These are phyloP conservation scores for Drosophila auraria DNA, from an alignment of 1,140 invertebrate species.

Conservation along the genomic window DNA sequence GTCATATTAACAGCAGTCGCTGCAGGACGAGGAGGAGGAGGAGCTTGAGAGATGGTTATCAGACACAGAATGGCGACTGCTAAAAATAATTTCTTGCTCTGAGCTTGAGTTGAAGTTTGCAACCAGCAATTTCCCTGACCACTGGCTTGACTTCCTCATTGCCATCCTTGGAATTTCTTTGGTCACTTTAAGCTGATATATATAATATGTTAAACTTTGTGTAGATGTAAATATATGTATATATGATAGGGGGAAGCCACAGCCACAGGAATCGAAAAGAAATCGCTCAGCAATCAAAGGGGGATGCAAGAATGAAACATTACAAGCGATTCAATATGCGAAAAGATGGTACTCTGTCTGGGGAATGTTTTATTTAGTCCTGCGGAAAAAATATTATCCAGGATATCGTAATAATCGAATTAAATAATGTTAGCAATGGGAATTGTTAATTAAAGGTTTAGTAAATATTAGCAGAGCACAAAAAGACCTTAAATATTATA, in stretches of 20 bases:
- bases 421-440: not conserved
- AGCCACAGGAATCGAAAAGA: constrained; percentile 41
- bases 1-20: constrained; percentile 79
- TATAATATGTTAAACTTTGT: constrained; percentile 40
- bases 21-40: not conserved
- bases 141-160: constrained; percentile 15
- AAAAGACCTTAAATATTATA: too few species aligned
- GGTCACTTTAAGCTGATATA: constrained; percentile 39
- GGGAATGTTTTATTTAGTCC: not conserved
- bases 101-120: constrained; percentile 32
- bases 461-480: too few species aligned
- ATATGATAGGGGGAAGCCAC: constrained; percentile 14
- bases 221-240: constrained; percentile 8
- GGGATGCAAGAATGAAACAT: constrained; percentile 35
- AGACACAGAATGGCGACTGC: constrained; percentile 54
- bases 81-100: constrained; percentile 55
- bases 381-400: not conserved
- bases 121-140: constrained; percentile 22
- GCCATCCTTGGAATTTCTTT: constrained; percentile 27
- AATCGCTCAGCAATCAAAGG: constrained; percentile 47
- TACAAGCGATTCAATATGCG: constrained; percentile 14
- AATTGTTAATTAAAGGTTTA: not conserved
- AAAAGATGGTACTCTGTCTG: not conserved
- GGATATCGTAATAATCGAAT: not conserved
- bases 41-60: constrained; percentile 13